Conservation (phyloP, 2,888 invertebrate species). For the Strigamia crassipes region DNA sequence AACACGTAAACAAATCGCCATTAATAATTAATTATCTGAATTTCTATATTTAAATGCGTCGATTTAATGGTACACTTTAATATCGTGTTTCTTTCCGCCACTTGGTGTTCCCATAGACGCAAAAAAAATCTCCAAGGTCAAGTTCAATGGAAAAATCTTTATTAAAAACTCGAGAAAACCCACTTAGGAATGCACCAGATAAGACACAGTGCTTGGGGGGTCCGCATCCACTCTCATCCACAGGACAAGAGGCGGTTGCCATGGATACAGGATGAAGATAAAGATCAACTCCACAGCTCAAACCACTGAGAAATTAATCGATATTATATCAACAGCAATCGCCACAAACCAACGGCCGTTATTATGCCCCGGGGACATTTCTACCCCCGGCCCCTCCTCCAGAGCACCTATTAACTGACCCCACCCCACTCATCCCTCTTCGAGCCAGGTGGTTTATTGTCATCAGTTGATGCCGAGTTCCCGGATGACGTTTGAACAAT, state of each 20-base stretch:
- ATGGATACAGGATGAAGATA: slow-evolving; percentile 11
- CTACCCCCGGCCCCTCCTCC: neutral
- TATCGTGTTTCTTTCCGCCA: neutral
- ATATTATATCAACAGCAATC: slow-evolving; percentile 11
- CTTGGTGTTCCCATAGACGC: slow-evolving; percentile 13
- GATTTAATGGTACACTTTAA: neutral
- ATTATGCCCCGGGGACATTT: neutral
- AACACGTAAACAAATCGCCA: too few relatives aligned
- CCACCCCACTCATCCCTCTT: neutral
- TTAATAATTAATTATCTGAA: neutral
- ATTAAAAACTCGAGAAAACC: slow-evolving; percentile 10
- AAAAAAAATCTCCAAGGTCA: neutral
- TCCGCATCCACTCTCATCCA: neutral
- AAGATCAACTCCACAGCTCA: neutral
- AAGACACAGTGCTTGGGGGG: slow-evolving; percentile 11
- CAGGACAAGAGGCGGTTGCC: neutral
- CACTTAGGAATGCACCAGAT: slow-evolving; percentile 12
- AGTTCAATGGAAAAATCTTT: slow-evolving; percentile 19
- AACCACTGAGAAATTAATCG: neutral
- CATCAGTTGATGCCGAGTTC: slow-evolving; percentile 21
- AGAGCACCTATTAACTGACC: slow-evolving; percentile 21
- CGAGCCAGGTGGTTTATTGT: neutral
- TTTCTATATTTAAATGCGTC: neutral
- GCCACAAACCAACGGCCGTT: slow-evolving; percentile 8
- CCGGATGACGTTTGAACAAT: slow-evolving; percentile 16